phyloP scores from a whole-genome alignment of 2,797 vertebrate genomes.

The Loriculus beryllinus region DNA sequence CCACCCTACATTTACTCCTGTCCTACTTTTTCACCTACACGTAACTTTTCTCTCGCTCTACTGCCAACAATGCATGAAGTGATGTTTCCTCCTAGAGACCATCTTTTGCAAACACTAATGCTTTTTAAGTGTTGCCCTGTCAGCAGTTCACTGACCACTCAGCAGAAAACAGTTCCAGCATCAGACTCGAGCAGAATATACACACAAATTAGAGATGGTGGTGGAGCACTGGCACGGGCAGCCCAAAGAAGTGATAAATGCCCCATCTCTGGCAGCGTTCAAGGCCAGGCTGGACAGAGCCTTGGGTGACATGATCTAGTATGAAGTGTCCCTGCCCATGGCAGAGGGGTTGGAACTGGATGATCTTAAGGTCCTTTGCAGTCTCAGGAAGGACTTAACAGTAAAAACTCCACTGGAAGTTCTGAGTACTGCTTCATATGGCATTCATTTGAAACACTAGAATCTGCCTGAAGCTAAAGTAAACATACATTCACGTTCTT shows the following conservation, averaged over 20 bases:
- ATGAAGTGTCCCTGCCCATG: background rate
- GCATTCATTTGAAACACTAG: background rate
- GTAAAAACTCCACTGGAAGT: background rate
- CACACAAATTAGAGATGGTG: background rate
- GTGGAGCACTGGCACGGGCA: background rate
- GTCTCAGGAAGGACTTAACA: background rate
- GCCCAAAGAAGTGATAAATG: background rate
- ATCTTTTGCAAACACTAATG: background rate
- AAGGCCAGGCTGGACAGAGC: background rate
- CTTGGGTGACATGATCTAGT: background rate
- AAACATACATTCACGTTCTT: background rate
- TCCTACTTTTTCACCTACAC: background rate
- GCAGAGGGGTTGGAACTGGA: background rate
- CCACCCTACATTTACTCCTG: background rate
- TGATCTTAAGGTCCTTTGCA: background rate
- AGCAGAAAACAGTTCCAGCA: background rate
- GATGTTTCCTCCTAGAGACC: background rate
- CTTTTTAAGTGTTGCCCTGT: background rate
- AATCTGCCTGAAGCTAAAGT: constrained; percentile 25
- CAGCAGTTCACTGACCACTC: background rate
- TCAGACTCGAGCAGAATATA: background rate
- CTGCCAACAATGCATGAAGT: background rate
- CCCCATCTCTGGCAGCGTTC: background rate
- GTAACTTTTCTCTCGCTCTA: background rate
- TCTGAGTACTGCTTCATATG: background rate